Evolutionary conservation across 2,888 invertebrate genomes (phyloP), one percentile per base, ranked within the genome.

Genomic region (Drosophila tripunctata): DNA sequence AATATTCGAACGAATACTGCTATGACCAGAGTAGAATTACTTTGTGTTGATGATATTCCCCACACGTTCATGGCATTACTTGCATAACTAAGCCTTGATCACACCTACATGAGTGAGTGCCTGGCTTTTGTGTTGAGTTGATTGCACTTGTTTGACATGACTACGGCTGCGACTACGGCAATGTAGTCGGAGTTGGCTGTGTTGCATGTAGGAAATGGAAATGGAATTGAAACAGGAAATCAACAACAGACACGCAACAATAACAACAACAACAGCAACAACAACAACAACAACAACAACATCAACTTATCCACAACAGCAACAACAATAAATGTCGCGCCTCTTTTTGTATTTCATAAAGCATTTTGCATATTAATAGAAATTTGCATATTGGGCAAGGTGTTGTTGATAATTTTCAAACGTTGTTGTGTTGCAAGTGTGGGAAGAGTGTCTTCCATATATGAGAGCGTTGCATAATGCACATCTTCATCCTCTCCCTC

Each of bases 341-440:
- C 82, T 67, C 63, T 51, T 75, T 69, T 51, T 48, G 41, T 54
- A 52, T 61, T 60, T 40, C 73, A 63, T 63, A 38, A 38, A 62
- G 67, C 86, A 83, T 67, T 80, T 80, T 83, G 80, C 80, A 80
- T 83, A 76, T 80, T 86, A 80, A 79, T 73, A 73, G 62, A 75
- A 68, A 80, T 86, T 79, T 80, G 69, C 80, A 86, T 86, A 75
- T 78, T 78, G 63, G 63, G 57, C 63, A 78, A 83, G 65, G 84
- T 79, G 86, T 75, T 79, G 86, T 75, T 66, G 58, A 47, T 47
- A 36, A 52, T 27, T 33, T 33, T 27, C n/a, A 2, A 48, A n/a
- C n/a, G n/a, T n/a, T n/a, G n/a, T n/a, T 30, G 52, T 71, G 55
- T 48, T 27, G 27, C 38, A 27, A 15, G 50, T 27, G 36, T 48